phyloP scores from a whole-genome alignment of 2,888 invertebrate species.

The Glyphotaelius pellucidus region DNA sequence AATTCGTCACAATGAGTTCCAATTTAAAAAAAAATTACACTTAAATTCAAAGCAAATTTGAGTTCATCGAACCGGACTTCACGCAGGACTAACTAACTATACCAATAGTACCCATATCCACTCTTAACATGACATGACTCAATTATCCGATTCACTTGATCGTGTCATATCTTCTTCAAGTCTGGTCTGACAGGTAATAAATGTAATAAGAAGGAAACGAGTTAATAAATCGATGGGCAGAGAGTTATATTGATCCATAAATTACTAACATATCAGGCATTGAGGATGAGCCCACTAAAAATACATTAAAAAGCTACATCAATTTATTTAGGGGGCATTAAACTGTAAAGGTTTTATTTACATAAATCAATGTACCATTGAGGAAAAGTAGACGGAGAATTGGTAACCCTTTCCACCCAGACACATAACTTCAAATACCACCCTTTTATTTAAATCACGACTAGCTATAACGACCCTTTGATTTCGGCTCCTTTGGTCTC shows the following conservation, averaged over 20 bases:
- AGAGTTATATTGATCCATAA: not conserved
- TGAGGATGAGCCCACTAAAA: not conserved
- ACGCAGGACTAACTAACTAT: too few relatives aligned
- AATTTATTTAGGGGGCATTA: not conserved
- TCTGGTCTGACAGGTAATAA: not conserved
- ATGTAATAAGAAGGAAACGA: slow-evolving; percentile 12
- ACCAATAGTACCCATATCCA: too few relatives aligned
- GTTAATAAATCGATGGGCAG: slow-evolving; percentile 2
- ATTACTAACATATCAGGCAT: slow-evolving; percentile 10
- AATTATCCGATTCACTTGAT: not conserved
- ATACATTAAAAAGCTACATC: not conserved
- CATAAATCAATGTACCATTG: not conserved
- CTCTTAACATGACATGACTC: not conserved
- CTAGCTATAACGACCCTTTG: not conserved
- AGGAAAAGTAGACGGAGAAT: not conserved
- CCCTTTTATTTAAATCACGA: not conserved
- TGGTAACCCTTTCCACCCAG: not conserved
- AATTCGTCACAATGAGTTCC: too few relatives aligned
- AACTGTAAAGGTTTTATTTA: not conserved
- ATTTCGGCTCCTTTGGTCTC: not conserved
- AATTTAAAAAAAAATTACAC: too few relatives aligned
- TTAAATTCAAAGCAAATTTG: too few relatives aligned
- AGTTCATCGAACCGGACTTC: too few relatives aligned
- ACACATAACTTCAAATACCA: not conserved
- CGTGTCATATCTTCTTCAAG: not conserved